Conservation (phyloP, 2,797 vertebrate genomes). For the Lacerta bilineata region DNA sequence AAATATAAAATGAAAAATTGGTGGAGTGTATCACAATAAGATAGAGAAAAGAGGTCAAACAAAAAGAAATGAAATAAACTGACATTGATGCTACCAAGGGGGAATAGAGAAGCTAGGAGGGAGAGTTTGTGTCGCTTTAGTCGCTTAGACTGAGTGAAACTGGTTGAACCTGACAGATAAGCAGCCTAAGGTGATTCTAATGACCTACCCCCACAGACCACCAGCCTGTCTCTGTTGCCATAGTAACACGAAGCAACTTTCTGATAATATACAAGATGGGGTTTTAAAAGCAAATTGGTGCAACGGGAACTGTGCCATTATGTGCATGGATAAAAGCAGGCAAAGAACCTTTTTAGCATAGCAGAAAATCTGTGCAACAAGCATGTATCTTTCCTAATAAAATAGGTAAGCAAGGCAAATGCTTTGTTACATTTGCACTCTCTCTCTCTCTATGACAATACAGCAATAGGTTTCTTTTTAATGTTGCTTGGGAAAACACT, state of each 20-base stretch:
- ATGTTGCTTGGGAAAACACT: too few species aligned
- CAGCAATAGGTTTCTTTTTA: too few species aligned
- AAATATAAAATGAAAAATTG: neutral
- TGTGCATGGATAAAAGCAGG: constrained; percentile 15
- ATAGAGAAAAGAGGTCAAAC: neutral
- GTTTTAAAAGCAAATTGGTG: constrained; percentile 53
- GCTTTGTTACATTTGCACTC: neutral
- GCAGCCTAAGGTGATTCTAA: constrained; percentile 44
- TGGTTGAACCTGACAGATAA: constrained; percentile 42
- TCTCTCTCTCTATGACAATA: too few species aligned
- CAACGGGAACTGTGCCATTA: constrained; percentile 29
- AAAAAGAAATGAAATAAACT: neutral
- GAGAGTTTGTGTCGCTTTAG: neutral
- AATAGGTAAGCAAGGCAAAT: neutral
- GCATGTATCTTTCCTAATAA: constrained; percentile 30
- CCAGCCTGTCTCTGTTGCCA: constrained; percentile 46
- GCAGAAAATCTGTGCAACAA: neutral
- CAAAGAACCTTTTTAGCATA: neutral
- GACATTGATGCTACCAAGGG: neutral
- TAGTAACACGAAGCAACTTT: constrained; percentile 58
- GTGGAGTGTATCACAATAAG: neutral
- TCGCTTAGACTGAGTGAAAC: constrained; percentile 1
- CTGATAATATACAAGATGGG: constrained; percentile 44
- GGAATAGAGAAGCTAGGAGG: neutral
- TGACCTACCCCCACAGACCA: constrained; percentile 32